Percentiles rank a stretch among this genome's conserved stretches.
These are phyloP conservation scores for Aythya baeri DNA, from an alignment of 2,113 vertebrate species.

Conservation along the genomic window DNA sequence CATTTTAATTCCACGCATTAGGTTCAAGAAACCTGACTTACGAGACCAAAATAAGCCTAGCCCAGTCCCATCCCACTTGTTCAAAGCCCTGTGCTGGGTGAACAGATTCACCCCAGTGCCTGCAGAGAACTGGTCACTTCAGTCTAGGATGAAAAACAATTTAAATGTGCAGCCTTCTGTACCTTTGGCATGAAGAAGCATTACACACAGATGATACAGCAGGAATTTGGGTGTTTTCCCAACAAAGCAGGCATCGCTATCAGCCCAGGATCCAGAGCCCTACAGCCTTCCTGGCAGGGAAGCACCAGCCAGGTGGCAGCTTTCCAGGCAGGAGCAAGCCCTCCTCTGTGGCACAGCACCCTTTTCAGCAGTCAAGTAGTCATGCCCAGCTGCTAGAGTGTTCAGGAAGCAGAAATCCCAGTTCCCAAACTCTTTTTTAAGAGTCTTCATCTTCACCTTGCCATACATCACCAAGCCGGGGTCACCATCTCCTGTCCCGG, in stretches of 20 bases:
- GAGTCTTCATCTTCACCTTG: neutral
- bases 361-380: neutral
- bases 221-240: neutral
- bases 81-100: neutral
- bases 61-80: neutral
- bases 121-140: neutral
- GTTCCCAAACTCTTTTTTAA: neutral
- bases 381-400: neutral
- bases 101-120: neutral
- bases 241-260: neutral
- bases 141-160: neutral
- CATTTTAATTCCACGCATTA: neutral
- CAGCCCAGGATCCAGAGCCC: neutral
- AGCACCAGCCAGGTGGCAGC: neutral
- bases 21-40: neutral
- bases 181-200: neutral
- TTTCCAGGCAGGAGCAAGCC: neutral
- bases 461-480: neutral
- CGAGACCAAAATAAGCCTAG: neutral
- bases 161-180: neutral
- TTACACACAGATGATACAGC: neutral
- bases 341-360: neutral
- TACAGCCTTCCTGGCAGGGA: neutral
- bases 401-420: neutral
- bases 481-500: rapidly evolving